Conservation (phyloP, 2,888 invertebrate species). For the Xestoiulus laeticollis region DNA sequence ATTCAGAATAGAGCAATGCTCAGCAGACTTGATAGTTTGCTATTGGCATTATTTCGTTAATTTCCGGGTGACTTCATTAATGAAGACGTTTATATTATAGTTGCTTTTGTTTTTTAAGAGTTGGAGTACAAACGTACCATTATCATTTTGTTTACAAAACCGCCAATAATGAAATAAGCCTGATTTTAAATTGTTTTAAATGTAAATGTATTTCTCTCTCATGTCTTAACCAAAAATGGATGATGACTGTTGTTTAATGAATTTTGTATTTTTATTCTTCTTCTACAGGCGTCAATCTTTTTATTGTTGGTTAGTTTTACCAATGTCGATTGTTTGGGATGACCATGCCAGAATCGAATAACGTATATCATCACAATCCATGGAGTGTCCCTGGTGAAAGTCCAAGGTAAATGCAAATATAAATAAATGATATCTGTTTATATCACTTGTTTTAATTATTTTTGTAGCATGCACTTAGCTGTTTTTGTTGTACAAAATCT, state of each 20-base stretch:
- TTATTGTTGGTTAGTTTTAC: constrained; percentile 36
- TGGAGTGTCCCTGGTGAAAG: constrained; percentile 48
- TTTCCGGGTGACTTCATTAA: neutral
- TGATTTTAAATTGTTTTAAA: neutral
- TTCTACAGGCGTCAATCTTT: constrained; percentile 8
- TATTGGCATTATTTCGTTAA: constrained; percentile 20
- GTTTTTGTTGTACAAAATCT: neutral
- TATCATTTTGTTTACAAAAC: neutral
- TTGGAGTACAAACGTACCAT: neutral
- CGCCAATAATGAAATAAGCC: neutral
- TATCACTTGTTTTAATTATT: neutral
- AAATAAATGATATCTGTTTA: neutral
- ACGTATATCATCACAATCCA: constrained; percentile 18
- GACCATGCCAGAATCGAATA: constrained; percentile 52
- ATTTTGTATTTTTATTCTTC: neutral
- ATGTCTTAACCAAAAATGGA: neutral
- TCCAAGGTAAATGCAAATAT: neutral
- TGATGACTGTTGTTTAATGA: neutral
- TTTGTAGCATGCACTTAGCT: neutral
- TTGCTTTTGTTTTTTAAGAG: neutral
- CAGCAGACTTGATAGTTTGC: neutral
- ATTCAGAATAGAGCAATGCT: neutral
- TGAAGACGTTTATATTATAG: neutral
- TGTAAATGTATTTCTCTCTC: neutral
- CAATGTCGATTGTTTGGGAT: constrained; percentile 52